These are phyloP conservation scores for Columba janthina DNA, from an alignment of 2,113 vertebrate genomes.

Conservation along the genomic window DNA sequence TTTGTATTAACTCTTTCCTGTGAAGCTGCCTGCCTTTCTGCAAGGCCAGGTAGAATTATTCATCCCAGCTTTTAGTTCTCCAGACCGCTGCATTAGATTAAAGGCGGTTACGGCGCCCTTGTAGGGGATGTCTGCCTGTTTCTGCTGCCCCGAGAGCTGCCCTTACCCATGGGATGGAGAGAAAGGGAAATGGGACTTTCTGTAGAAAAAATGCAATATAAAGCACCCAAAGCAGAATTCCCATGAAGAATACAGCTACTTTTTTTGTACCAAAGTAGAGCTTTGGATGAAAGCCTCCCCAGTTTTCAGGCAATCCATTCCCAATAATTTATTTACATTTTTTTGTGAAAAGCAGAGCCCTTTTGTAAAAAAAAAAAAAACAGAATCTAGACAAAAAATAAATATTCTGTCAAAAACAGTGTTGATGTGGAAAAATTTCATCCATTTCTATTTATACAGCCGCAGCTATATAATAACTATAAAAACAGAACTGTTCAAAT, in stretches of 20 bases:
- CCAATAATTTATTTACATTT: background rate
- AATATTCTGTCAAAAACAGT: background rate
- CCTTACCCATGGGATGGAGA: rapidly evolving
- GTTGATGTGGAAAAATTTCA: background rate
- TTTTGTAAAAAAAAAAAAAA: background rate
- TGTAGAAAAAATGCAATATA: background rate
- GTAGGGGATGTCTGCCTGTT: background rate
- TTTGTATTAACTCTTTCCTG: background rate
- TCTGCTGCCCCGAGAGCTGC: background rate
- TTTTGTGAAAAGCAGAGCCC: background rate
- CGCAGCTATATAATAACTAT: background rate
- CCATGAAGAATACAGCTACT: background rate
- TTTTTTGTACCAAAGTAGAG: background rate
- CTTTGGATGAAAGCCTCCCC: background rate
- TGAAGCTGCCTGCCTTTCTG: background rate
- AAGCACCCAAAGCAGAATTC: background rate
- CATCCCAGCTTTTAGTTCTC: background rate
- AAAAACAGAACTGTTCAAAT: background rate
- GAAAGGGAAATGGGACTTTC: background rate
- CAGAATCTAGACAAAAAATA: background rate
- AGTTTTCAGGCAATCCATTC: background rate
- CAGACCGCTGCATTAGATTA: background rate
- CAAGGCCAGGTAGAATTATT: background rate
- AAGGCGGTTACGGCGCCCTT: background rate
- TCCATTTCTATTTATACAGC: background rate